Evolutionary conservation across 30 jellyfish, hydroid and myxozoan genomes (phyloP), one percentile per base, ranked within the genome.

Genomic region (Turritopsis dohrnii): DNA sequence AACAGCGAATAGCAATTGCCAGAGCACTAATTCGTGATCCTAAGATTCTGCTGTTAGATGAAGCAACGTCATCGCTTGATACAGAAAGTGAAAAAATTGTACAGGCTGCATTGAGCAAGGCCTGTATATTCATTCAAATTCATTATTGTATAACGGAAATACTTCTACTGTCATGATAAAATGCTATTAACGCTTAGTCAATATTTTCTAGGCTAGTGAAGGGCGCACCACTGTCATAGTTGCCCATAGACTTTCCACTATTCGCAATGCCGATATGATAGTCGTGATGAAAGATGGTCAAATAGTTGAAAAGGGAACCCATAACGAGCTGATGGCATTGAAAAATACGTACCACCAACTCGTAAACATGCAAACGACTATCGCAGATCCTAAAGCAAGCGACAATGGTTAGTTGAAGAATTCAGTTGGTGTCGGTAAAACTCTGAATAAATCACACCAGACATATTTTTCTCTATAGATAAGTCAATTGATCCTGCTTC

Each of bases 11-110:
- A 18, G 96, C 96, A 66, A 89, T 89, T 25, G 96, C 96, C 16
- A 86, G 96, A 23, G 96, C 96, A 25, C 52, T 89, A 52, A 92
- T 89, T 18, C 69, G 96, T 21, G 76, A 89, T 52, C 96, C 96
- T 25, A 89, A 89, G 82, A 89, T 89, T 26, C n/a, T 89, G 9
- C 65, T 89, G 28, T 72, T 89, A 26, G 96, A 89, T 79, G 96
- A 89, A 84, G 96, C 96, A 16, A 89, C 96, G 1, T 89, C 96
- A 21, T 92, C 96, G 18, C 87, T 89, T 66, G 96, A 89, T 26
- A 89, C 96, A 23, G 90, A 84, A 54, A 89, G 96, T 81, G 96
- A 89, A 81, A 65, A 88, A 7, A 66, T 89, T 53, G 96, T 89
- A 7, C 96, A 89, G 81, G 91, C 88, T 18, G 96, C 96, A 1